A percentile compares a stretch with the other conserved stretches of the same genome.
phyloP scores from a whole-genome alignment of 2,797 vertebrate species.

The Pygocentrus nattereri region DNA sequence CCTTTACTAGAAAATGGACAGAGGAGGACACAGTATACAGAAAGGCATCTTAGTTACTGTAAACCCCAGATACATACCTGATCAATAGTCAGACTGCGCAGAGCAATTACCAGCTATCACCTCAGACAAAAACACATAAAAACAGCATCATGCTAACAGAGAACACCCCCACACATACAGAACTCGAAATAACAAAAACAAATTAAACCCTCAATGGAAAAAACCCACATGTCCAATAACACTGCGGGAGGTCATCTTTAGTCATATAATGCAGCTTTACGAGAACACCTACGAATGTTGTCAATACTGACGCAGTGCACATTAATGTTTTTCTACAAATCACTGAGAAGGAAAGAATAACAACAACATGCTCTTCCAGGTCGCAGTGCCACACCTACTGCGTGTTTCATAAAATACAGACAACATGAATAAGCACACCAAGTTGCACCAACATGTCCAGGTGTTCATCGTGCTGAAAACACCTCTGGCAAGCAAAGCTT shows the following conservation, averaged over 20 bases:
- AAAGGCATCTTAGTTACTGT: too few species aligned
- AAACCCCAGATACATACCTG: neutral
- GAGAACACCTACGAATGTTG: conserved; percentile 8
- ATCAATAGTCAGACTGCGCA: neutral
- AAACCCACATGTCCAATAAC: conserved; percentile 4
- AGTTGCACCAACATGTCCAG: neutral
- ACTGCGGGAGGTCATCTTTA: conserved; percentile 20
- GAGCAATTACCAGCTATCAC: conserved; percentile 12
- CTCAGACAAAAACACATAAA: conserved; percentile 1
- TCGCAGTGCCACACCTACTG: conserved; percentile 14
- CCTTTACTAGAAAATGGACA: neutral
- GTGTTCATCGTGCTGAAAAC: neutral
- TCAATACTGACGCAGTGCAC: conserved; percentile 14
- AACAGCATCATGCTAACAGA: neutral
- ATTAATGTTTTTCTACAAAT: conserved; percentile 4
- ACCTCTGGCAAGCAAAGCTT: neutral
- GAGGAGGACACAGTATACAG: neutral
- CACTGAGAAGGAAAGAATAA: conserved; percentile 10
- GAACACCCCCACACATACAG: conserved; percentile 10
- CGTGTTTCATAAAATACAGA: conserved; percentile 4
- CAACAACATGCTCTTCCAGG: conserved; percentile 29
- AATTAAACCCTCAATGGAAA: conserved; percentile 18
- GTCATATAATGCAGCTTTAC: conserved; percentile 23
- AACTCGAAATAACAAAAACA: neutral
- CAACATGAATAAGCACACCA: conserved; percentile 1